phyloP scores from a whole-genome alignment of 2,888 invertebrate genomes.

The Lissocephala sabroskyi region DNA sequence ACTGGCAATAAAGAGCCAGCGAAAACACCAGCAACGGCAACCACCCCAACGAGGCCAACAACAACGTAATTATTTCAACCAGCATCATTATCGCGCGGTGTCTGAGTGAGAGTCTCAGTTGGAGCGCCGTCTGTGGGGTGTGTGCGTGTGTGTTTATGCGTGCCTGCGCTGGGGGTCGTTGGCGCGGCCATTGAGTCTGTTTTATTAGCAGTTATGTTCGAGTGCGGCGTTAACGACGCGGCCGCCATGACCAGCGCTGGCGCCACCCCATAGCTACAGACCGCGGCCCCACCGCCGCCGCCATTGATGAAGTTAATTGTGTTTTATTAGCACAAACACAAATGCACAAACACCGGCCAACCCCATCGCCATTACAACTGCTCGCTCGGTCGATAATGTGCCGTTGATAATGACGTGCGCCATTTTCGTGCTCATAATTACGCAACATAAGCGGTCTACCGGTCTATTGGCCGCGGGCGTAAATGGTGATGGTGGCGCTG shows the following conservation, averaged over 20 bases:
- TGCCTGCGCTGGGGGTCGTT: constrained; percentile 37
- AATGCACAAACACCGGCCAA: constrained; percentile 49
- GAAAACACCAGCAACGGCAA: constrained; percentile 11
- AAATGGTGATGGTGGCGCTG: too few species aligned
- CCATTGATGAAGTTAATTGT: constrained; percentile 71
- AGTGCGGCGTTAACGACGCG: constrained; percentile 27
- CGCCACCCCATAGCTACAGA: background rate
- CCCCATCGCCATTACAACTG: constrained; percentile 27
- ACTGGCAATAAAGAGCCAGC: constrained; percentile 35
- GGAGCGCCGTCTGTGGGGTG: constrained; percentile 16
- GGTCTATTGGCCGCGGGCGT: too few species aligned
- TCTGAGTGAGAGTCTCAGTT: constrained; percentile 5
- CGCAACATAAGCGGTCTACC: constrained; percentile 42
- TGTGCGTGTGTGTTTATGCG: constrained; percentile 8
- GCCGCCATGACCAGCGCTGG: constrained; percentile 16
- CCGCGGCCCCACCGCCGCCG: constrained; percentile 19
- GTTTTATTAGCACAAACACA: constrained; percentile 71
- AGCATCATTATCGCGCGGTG: constrained; percentile 45
- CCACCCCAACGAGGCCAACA: constrained; percentile 13
- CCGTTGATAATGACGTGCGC: constrained; percentile 51
- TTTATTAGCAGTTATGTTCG: constrained; percentile 65
- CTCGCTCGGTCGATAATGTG: constrained; percentile 46
- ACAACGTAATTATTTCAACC: constrained; percentile 34
- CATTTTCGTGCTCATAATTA: constrained; percentile 55
- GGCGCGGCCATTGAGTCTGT: constrained; percentile 53